Conservation (phyloP, 2,113 vertebrate species). For the Mola mola region DNA sequence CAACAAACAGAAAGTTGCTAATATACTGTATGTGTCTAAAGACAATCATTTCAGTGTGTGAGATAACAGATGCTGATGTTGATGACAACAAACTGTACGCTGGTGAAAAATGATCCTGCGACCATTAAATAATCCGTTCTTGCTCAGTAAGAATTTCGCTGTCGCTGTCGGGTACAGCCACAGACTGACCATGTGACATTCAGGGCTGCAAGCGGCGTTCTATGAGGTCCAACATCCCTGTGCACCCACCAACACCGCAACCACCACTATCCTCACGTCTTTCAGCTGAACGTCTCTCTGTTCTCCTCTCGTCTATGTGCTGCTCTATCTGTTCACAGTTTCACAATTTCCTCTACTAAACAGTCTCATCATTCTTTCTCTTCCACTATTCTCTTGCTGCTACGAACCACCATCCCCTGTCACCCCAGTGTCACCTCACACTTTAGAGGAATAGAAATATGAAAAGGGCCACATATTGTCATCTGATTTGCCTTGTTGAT, state of each 20-base stretch:
- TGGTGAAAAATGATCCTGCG: no score
- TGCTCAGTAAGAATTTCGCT: no score
- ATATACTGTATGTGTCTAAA: no score
- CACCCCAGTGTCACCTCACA: no score
- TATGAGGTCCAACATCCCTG: background rate
- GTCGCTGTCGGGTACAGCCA: no score
- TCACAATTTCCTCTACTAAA: background rate
- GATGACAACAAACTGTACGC: no score
- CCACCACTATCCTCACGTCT: no score
- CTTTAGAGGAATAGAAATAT: no score
- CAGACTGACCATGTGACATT: constrained; percentile 7
- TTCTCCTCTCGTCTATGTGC: background rate
- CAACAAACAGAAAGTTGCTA: no score
- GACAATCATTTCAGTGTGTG: background rate
- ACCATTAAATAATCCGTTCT: no score
- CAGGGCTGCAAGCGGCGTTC: constrained; percentile 12
- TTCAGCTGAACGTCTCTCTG: no score
- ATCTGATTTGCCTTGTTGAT: constrained; percentile 28
- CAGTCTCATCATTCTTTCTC: background rate
- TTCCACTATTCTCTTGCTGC: constrained; percentile 7
- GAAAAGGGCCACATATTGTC: constrained; percentile 2
- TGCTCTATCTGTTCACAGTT: background rate
- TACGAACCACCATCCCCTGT: no score
- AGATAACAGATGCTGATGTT: background rate
- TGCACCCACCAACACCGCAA: background rate